These are phyloP conservation scores for Sardina pilchardus DNA, from an alignment of 2,113 vertebrate genomes.

Conservation along the genomic window DNA sequence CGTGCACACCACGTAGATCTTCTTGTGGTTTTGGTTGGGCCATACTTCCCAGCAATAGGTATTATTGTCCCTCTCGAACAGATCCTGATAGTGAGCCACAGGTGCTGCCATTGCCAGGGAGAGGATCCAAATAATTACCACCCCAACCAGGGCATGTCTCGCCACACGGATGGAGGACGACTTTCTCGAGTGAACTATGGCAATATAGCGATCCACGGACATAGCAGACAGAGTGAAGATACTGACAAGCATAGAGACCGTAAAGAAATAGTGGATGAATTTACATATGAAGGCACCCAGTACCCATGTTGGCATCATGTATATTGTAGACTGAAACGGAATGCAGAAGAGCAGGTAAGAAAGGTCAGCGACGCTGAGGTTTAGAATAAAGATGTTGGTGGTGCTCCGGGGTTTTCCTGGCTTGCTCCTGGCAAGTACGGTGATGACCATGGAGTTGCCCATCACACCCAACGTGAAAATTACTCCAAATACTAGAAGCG, in stretches of 20 bases:
- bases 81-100: slow-evolving; percentile 85
- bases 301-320: slow-evolving; percentile 88
- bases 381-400: slow-evolving; percentile 95
- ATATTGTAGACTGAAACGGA: slow-evolving; percentile 93
- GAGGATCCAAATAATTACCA: slow-evolving; percentile 88
- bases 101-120: slow-evolving; percentile 90
- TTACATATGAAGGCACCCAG: slow-evolving; percentile 94
- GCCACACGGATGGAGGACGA: slow-evolving; percentile 83
- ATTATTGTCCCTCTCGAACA: slow-evolving; percentile 80
- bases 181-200: slow-evolving; percentile 94
- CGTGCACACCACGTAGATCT: slow-evolving; percentile 87
- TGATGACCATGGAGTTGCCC: slow-evolving; percentile 94
- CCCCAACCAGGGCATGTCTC: slow-evolving; percentile 81
- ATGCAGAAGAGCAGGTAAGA: slow-evolving; percentile 96
- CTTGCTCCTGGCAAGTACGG: slow-evolving; percentile 86
- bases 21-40: slow-evolving; percentile 80
- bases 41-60: slow-evolving; percentile 96
- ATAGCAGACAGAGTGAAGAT: slow-evolving; percentile 94
- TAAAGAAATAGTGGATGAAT: slow-evolving; percentile 95
- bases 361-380: slow-evolving; percentile 93
- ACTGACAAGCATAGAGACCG: slow-evolving; percentile 96
- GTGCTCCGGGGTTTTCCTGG: slow-evolving; percentile 86
- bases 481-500: slow-evolving; percentile 83
- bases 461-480: slow-evolving; percentile 90
- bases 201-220: slow-evolving; percentile 96